Base-by-base conservation (phyloP, 2,888 invertebrate genomes). In the Eupithecia tripunctaria region DNA sequence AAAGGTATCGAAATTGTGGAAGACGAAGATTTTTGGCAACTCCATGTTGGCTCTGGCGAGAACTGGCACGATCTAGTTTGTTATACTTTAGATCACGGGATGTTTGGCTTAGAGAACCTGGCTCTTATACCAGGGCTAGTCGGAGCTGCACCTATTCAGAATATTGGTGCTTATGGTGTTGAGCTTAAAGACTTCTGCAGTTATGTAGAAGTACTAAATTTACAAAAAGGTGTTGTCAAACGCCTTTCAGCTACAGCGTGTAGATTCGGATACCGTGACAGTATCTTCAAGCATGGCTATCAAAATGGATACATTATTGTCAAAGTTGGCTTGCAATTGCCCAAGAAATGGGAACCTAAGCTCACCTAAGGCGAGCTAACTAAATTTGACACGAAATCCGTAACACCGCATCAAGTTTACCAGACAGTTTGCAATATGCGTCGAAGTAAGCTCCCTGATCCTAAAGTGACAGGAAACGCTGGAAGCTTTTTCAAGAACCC, bases 401-500 rank as follows among this genome's bases (percentile, higher is more conserved):
- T 60, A 21, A 60, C 67, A 25, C 67, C 75, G 14, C 56, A 47
- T 21, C 70, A 75, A 25, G 59, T 76, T 12, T 74, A 69, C 21
- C 64, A 72, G 36, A 38, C 65, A 21, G 72, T 77, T n/a, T 76
- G 74, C 47, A 36, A 67, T 25, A 68, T 74, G 15, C 75, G 77
- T 27, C 71, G 59, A 27, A 74, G 62, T 25, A 78, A 78, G 21
- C 68, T 78, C 1, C 78, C 78, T 7, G 73, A 78, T 70, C 75
- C 78, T 2, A 38, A 59, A 18, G 64, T 70, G 59, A 67, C 21
- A n/a, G 78, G 78, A 0, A 78, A 76, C 62, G 78, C 78, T 32
- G 78, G 78, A 0, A 78, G 78, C 51, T 78, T 78, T 27, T 78
- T 78, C 71, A 78, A 76, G 51, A 76, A 76, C 38, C 77, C 77